Evolutionary conservation across 2,113 vertebrate species (phyloP).

Genomic region (Charina bottae): DNA sequence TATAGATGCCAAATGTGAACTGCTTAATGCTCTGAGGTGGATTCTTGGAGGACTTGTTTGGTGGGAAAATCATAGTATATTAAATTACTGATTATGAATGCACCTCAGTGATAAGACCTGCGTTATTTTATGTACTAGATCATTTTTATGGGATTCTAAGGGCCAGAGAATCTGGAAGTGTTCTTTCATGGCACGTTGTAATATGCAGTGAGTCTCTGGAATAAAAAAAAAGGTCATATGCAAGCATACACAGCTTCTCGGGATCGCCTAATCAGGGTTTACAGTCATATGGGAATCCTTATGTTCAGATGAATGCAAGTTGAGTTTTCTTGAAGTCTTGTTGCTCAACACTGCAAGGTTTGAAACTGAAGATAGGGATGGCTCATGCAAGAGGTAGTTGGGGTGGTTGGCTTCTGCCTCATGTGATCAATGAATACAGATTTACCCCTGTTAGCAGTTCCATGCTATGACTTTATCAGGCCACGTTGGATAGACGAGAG

Average conservation of each 20-base stretch:
- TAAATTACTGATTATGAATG: slow-evolving; percentile 22
- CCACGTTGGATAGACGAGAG: neutral
- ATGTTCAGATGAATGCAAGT: neutral
- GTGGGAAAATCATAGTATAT: slow-evolving; percentile 11
- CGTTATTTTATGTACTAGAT: neutral
- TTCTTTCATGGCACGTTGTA: neutral
- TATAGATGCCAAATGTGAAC: slow-evolving; percentile 5
- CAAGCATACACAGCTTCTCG: neutral
- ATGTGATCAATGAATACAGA: neutral
- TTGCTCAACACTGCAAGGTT: neutral
- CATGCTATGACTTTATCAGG: neutral
- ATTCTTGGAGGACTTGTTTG: neutral
- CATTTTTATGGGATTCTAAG: neutral
- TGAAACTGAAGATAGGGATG: neutral
- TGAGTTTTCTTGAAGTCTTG: neutral
- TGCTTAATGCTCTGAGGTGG: neutral
- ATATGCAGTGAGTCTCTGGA: neutral
- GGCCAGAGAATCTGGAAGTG: neutral
- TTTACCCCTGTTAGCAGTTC: neutral
- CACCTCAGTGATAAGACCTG: neutral
- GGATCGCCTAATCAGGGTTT: neutral
- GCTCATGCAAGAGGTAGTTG: neutral
- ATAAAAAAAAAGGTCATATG: neutral
- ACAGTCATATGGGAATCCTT: neutral
- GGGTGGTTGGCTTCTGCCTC: neutral